phyloP scores from a whole-genome alignment of 1,140 invertebrate genomes.

The Homarus americanus region DNA sequence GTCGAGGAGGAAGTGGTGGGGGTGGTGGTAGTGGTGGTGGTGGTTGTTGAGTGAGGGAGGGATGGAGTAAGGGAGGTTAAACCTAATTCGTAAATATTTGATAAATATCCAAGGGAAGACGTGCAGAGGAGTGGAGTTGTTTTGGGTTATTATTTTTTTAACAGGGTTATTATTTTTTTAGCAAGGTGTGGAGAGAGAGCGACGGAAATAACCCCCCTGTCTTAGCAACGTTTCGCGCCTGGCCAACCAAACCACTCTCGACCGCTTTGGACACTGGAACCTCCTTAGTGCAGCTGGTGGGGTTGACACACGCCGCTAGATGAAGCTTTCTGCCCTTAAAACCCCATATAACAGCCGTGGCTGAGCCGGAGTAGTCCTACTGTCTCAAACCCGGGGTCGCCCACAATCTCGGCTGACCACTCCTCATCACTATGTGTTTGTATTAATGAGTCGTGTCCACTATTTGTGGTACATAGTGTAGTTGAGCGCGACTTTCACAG shows the following conservation, averaged over 20 bases:
- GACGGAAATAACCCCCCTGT: constrained; percentile 19
- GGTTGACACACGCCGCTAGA: constrained; percentile 10
- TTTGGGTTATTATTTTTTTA: no score
- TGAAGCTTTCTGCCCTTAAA: not conserved
- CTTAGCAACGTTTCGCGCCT: constrained; percentile 23
- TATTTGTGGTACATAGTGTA: constrained; percentile 18
- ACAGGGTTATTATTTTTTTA: constrained; percentile 17
- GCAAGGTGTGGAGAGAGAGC: constrained; percentile 23
- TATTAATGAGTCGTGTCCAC: constrained; percentile 19
- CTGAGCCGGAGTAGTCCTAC: no score
- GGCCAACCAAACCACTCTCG: constrained; percentile 26
- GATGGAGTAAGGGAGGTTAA: not conserved
- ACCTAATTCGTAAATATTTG: not conserved
- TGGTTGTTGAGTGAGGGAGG: no score
- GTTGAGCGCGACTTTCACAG: constrained; percentile 27
- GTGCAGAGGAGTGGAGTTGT: constrained; percentile 21
- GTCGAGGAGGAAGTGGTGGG: not conserved
- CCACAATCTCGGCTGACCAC: no score
- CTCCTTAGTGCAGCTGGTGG: constrained; percentile 16
- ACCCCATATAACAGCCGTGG: no score
- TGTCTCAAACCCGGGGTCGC: no score
- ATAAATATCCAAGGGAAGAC: constrained; percentile 5
- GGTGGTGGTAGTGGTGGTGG: no score
- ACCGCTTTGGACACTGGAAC: constrained; percentile 16
- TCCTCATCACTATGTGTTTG: not conserved